These are phyloP conservation scores for Taurulus bubalis DNA, from an alignment of 2,113 vertebrate genomes.

Conservation along the genomic window DNA sequence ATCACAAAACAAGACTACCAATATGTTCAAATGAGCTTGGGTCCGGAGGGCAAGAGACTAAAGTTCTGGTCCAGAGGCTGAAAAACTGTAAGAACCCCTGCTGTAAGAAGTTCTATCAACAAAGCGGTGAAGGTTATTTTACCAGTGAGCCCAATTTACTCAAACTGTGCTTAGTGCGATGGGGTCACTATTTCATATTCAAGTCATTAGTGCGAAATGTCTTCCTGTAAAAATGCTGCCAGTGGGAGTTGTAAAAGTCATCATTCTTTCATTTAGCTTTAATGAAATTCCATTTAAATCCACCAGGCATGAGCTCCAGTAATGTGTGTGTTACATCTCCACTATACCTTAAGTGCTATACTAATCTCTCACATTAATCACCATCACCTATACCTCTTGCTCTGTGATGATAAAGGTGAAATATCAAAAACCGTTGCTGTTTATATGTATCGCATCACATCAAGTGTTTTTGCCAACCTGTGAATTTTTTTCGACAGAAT, in stretches of 20 bases:
- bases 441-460: not conserved
- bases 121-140: constrained; percentile 60
- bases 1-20: constrained; percentile 46
- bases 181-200: constrained; percentile 72
- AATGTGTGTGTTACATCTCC: constrained; percentile 51
- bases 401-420: constrained; percentile 26
- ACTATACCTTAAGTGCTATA: constrained; percentile 46
- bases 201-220: constrained; percentile 70
- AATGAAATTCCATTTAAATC: constrained; percentile 72
- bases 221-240: constrained; percentile 68
- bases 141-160: constrained; percentile 67
- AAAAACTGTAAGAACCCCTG: constrained; percentile 15
- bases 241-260: constrained; percentile 67
- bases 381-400: constrained; percentile 16
- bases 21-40: constrained; percentile 49
- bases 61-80: constrained; percentile 42
- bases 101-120: constrained; percentile 36
- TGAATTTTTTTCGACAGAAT: not conserved
- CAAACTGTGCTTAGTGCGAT: constrained; percentile 59
- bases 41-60: constrained; percentile 33
- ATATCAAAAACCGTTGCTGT: constrained; percentile 2
- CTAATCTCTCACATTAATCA: constrained; percentile 62
- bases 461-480: not conserved
- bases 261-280: constrained; percentile 67
- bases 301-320: constrained; percentile 53